Evolutionary conservation across 2,113 vertebrate genomes (phyloP), one percentile per base, ranked within the genome.

Genomic region (Eretmochelys imbricata): DNA sequence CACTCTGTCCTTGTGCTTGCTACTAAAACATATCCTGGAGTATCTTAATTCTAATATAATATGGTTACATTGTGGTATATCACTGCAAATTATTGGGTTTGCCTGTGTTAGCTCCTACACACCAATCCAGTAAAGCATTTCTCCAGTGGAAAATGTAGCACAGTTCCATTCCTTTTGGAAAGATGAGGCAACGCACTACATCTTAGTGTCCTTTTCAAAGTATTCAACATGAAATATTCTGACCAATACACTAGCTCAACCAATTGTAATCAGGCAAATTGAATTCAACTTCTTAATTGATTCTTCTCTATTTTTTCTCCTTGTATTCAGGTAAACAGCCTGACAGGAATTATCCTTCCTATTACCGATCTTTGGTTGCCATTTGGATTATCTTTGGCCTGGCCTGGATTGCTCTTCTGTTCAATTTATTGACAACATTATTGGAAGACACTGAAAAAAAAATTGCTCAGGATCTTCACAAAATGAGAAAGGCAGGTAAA

Each of bases 321-420:
- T 91, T 95, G 38, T 29, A 38, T 94, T 78, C 93, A 98, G 97
- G 90, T 80, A 89, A 91, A 85, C 93, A 95, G 75, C 83, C 93
- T 90, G 84, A 12, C 88, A 97, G 81, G 62, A 91, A 89, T 27
- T 98, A 97, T 78, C 94, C 93, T 48, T 57, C 76, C 42, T 96
- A 95, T 78, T 98, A 98, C 53, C 54, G 94, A 76, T 48, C 35
- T 0, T 49, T 98, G 3, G 94, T 97, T 80, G 94, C 94, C 9
- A 95, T 98, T 92, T 98, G 98, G 98, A 98, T 97, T 93, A 87
- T 97, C 22, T 98, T 98, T 14, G 97, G 98, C 38, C 97, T 98
- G 90, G 95, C 97, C 80, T 98, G 98, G 98, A 97, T 98, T 82
- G 96, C 97, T 79, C 93, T 98, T 48, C 92, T 98, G 6, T 98